These are phyloP conservation scores for Oryzias javanicus DNA, from an alignment of 2,113 vertebrate genomes.

Conservation along the genomic window DNA sequence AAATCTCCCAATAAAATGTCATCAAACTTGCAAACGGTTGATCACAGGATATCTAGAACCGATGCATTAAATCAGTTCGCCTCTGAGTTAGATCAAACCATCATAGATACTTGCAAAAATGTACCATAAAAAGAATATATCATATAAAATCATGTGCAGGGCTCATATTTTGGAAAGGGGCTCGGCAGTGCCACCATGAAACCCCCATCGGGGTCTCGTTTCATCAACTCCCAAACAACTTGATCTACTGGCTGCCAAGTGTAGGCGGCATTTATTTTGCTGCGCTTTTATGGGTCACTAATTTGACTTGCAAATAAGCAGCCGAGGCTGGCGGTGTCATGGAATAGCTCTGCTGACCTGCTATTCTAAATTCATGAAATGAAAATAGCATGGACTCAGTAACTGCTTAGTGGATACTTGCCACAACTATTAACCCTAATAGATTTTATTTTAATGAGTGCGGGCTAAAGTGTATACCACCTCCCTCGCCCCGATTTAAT, in stretches of 20 bases:
- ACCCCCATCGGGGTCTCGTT: neutral
- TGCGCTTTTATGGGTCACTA: slow-evolving; percentile 30
- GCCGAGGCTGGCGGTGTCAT: slow-evolving; percentile 18
- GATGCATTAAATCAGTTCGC: neutral
- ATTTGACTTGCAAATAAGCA: slow-evolving; percentile 34
- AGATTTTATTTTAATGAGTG: slow-evolving; percentile 12
- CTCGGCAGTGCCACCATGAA: neutral
- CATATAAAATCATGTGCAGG: slow-evolving; percentile 1
- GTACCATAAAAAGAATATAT: neutral
- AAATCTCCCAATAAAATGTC: too few species aligned
- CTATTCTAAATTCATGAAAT: slow-evolving; percentile 30
- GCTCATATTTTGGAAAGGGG: neutral
- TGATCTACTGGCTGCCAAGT: slow-evolving; percentile 20
- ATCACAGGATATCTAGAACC: too few species aligned
- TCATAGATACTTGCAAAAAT: neutral
- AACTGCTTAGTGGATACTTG: slow-evolving; percentile 4
- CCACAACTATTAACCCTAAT: slow-evolving; percentile 5
- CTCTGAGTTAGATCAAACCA: slow-evolving; percentile 4
- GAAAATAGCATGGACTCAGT: slow-evolving; percentile 11
- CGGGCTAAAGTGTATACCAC: neutral
- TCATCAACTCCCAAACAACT: slow-evolving; percentile 9
- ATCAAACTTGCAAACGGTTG: too few species aligned
- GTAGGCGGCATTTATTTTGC: slow-evolving; percentile 26
- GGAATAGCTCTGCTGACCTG: slow-evolving; percentile 16
- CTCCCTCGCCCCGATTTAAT: neutral